phyloP scores from a whole-genome alignment of 2,113 vertebrate species.

The Passer domesticus region DNA sequence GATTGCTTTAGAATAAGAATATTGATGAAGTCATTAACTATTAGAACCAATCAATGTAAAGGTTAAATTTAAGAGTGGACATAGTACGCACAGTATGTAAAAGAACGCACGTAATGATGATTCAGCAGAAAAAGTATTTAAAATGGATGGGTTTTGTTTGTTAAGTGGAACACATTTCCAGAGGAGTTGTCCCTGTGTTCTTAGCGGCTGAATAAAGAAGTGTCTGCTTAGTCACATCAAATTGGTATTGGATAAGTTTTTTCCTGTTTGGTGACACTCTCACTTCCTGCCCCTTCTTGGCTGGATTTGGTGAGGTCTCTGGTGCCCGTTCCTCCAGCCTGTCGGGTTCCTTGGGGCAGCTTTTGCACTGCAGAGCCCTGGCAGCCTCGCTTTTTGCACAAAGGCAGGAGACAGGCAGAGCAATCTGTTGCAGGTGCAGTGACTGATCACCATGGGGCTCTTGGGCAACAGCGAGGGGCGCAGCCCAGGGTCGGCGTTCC shows the following conservation, averaged over 20 bases:
- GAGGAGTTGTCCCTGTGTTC: background rate
- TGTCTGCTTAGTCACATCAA: background rate
- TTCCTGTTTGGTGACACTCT: background rate
- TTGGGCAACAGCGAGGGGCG: background rate
- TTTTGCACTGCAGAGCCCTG: too few relatives aligned
- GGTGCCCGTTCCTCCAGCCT: too few relatives aligned
- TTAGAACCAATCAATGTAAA: background rate
- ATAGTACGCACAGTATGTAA: background rate
- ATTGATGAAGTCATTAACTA: background rate
- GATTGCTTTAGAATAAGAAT: background rate
- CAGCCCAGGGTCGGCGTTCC: background rate
- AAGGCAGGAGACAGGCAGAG: too few relatives aligned
- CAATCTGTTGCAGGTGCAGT: too few relatives aligned
- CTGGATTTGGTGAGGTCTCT: too few relatives aligned
- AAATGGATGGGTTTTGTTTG: background rate
- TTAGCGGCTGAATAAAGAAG: background rate
- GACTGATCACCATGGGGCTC: background rate
- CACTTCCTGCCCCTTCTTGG: too few relatives aligned
- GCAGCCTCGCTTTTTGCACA: too few relatives aligned
- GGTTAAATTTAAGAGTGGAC: background rate
- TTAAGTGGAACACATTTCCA: background rate
- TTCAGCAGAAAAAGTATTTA: background rate
- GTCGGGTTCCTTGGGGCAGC: too few relatives aligned
- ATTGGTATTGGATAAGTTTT: background rate
- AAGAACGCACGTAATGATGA: rapidly evolving